A percentile compares a stretch with the other conserved stretches of the same genome.
These are phyloP conservation scores for Meghimatium bilineatum DNA, from an alignment of 2,888 invertebrate genomes.

Conservation along the genomic window DNA sequence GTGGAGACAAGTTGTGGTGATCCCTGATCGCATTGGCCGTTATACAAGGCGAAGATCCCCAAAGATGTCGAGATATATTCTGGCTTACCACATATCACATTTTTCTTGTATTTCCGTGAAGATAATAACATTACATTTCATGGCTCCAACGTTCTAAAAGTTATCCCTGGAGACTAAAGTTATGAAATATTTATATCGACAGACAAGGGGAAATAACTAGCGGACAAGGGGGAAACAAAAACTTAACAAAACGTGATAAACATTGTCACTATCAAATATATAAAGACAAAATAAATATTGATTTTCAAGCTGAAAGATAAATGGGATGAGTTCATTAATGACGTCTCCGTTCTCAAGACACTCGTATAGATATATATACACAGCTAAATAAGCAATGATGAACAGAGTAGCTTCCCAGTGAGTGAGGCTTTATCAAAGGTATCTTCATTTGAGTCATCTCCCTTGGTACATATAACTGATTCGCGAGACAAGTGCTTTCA, in stretches of 20 bases:
- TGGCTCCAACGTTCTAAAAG: no score
- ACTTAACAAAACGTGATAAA: not conserved
- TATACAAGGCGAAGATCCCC: no score
- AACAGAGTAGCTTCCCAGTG: not conserved
- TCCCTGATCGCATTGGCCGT: no score
- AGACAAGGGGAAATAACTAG: not conserved
- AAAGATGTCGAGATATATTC: no score
- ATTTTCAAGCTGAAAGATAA: not conserved
- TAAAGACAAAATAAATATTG: not conserved
- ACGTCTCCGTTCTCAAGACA: not conserved
- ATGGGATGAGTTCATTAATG: not conserved
- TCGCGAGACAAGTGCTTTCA: not conserved
- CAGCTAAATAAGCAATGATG: not conserved
- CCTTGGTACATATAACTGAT: not conserved
- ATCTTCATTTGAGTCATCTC: not conserved
- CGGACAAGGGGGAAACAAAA: constrained; percentile 13
- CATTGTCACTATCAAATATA: not conserved
- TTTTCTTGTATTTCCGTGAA: no score
- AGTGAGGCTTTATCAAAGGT: not conserved
- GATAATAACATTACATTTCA: no score
- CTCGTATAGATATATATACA: not conserved
- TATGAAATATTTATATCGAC: no score
- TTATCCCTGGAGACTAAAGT: no score
- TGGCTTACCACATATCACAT: no score
- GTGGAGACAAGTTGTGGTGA: no score